Evolutionary conservation across 2,113 vertebrate genomes (phyloP).

Genomic region (Apeltes quadracus): DNA sequence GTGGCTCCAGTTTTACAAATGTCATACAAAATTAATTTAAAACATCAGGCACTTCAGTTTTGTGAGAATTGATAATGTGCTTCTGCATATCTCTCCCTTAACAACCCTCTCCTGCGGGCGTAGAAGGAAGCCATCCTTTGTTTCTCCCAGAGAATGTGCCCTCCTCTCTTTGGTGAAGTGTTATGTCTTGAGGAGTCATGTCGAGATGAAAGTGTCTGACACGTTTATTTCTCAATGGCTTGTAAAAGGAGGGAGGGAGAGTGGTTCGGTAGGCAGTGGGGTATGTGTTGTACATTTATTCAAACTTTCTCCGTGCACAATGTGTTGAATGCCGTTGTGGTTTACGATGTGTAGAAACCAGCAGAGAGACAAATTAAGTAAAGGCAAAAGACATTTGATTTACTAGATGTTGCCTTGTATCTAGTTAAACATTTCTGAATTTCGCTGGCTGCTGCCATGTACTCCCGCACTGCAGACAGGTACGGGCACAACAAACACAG

Average conservation of each 20-base stretch:
- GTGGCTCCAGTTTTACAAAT: slow-evolving; percentile 17
- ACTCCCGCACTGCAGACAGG: neutral
- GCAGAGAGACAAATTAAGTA: too few species aligned
- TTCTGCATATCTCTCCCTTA: slow-evolving; percentile 36
- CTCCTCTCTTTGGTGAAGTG: slow-evolving; percentile 28
- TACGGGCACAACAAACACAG: neutral
- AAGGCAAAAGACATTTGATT: neutral
- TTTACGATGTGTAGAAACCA: slow-evolving; percentile 23
- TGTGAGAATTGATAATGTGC: slow-evolving; percentile 50
- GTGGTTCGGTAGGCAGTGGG: slow-evolving; percentile 12
- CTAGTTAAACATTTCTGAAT: neutral
- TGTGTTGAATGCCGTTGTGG: neutral
- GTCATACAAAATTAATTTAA: slow-evolving; percentile 37
- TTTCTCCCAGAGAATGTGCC: slow-evolving; percentile 23
- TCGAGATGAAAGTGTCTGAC: slow-evolving; percentile 41
- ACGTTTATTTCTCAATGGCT: slow-evolving; percentile 43
- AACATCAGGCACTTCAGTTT: slow-evolving; percentile 30
- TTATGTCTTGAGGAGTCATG: slow-evolving; percentile 41
- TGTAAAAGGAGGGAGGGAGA: slow-evolving; percentile 17
- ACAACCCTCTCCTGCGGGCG: slow-evolving; percentile 24
- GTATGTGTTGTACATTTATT: neutral
- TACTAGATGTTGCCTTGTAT: neutral
- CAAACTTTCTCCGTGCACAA: slow-evolving; percentile 3
- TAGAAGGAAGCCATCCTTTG: slow-evolving; percentile 26
- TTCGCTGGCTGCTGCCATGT: neutral